Evolutionary conservation across 53 echinoderm and acorn worm genomes (phyloP), one percentile per base, ranked within the genome.

Genomic region (Crossaster papposus): DNA sequence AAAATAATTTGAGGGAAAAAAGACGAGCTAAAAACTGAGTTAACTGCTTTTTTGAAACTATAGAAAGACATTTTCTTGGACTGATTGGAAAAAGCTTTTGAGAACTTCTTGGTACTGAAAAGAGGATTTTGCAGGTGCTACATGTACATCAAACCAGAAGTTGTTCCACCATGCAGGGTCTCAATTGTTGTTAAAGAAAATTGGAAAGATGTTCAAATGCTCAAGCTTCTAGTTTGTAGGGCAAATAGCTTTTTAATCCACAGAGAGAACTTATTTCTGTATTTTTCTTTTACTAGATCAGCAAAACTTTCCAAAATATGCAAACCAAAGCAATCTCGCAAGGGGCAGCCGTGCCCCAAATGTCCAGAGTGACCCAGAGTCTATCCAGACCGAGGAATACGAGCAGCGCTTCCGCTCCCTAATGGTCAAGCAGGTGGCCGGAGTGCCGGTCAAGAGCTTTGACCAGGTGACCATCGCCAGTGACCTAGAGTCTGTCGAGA

Each of bases 371-470:
- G 99, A 99, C 77, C 91, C 92, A 1, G 96, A 96, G 58, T 99
- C 99, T 10, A 92, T 99, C 63, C 90, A 90, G 80, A 99, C 99
- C 2, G 99, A 99, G 90, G 99, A 99, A 44, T 99, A 92, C 72
- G 99, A 99, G 89, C 89, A 90, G 28, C 91, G 85, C 44, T 99
- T 99, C 83, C 94, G 93, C 3, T 82, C 93, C 26, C 68, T 99
- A 81, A 96, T 96, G 91, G 95, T 99, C 38, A 94, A 94, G 83
- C 96, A 94, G 51, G 82, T 99, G 82, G 99, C 99, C 0, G 99
- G 99, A 51, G 99, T 96, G 20, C 94, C 95, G 4, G 79, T 96
- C n/a, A 89, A 82, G 70, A 95, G 93, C 33, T 95, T 96, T 81
- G 96, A 96, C 73, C 82, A 89, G 12, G 94, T 99, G 81, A 91